phyloP scores from a whole-genome alignment of 2,888 invertebrate species.

The Polymixis flavicincta region DNA sequence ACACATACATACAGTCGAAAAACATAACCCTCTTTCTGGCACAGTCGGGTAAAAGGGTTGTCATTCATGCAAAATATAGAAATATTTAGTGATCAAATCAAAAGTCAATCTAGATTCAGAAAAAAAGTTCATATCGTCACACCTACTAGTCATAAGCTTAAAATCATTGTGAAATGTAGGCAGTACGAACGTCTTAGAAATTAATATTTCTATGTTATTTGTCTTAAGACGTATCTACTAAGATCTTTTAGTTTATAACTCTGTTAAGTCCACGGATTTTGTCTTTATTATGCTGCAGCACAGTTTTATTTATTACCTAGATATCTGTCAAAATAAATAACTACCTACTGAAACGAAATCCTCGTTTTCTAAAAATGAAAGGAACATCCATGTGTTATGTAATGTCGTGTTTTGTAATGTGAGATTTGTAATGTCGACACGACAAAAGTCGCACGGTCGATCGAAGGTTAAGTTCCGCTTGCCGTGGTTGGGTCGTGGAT shows the following conservation, averaged over 20 bases:
- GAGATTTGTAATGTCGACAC: not conserved
- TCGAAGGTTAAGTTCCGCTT: too few species aligned
- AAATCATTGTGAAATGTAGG: constrained; percentile 3
- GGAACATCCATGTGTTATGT: not conserved
- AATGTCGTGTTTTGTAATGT: too few species aligned
- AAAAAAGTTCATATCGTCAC: not conserved
- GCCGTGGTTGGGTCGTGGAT: too few species aligned
- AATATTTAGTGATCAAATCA: too few species aligned
- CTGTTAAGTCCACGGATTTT: not conserved
- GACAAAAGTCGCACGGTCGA: too few species aligned
- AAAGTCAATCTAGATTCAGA: not conserved
- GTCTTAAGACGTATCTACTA: not conserved
- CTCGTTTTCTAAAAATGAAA: too few species aligned
- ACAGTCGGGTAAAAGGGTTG: too few species aligned
- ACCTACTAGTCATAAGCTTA: too few species aligned
- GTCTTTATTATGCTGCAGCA: not conserved
- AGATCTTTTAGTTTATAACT: not conserved
- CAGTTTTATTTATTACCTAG: not conserved
- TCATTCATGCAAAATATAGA: too few species aligned
- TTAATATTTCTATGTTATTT: not conserved
- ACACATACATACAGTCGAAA: too few species aligned
- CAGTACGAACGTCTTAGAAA: not conserved
- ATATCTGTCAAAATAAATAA: not conserved
- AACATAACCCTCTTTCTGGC: too few species aligned
- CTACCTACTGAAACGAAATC: not conserved